These are phyloP conservation scores for Tipula confusa DNA, from an alignment of 2,888 invertebrate genomes.

Conservation along the genomic window DNA sequence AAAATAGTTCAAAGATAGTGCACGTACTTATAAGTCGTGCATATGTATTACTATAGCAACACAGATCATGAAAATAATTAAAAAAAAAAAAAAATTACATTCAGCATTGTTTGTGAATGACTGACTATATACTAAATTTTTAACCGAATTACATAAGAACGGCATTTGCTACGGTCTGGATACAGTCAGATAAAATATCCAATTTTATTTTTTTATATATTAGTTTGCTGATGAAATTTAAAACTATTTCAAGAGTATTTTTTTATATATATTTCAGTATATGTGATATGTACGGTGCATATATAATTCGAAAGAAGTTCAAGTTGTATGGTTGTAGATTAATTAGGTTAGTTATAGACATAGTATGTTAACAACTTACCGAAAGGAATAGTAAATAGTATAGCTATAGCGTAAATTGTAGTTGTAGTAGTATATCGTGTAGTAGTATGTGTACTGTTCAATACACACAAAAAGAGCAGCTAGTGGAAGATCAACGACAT, in stretches of 20 bases:
- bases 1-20: neutral
- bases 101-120: neutral
- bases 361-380: neutral
- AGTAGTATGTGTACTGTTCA: no score
- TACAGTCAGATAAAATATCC: slow-evolving; percentile 3
- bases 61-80: neutral
- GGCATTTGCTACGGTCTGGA: neutral
- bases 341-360: neutral
- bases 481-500: no score
- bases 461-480: no score
- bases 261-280: neutral
- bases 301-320: neutral
- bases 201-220: neutral
- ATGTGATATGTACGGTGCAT: neutral
- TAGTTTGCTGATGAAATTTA: neutral
- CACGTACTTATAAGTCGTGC: neutral
- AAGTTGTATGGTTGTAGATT: neutral
- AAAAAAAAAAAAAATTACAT: neutral
- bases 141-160: slow-evolving; percentile 20
- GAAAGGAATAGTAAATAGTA: neutral
- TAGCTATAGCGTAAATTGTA: neutral
- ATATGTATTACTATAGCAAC: neutral
- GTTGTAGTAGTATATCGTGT: no score
- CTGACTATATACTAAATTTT: neutral
- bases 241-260: slow-evolving; percentile 25